Conservation (phyloP, 2,797 vertebrate species). For the Microctenopoma lineatum region DNA sequence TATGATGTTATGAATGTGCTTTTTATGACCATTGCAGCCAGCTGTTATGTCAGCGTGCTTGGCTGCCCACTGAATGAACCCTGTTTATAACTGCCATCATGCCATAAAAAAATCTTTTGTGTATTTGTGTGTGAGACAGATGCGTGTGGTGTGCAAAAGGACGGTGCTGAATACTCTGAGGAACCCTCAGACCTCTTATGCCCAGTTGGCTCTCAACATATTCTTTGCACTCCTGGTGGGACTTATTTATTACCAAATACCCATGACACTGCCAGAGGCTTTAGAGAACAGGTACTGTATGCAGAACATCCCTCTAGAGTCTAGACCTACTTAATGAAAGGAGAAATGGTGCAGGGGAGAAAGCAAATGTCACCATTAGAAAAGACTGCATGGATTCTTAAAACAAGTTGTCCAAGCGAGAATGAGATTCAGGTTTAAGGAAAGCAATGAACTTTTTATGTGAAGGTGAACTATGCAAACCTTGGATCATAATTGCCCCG, state of each 20-base stretch:
- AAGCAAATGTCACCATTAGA: neutral
- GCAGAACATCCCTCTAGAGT: neutral
- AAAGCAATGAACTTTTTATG: too few species aligned
- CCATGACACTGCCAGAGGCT: slow-evolving; percentile 79
- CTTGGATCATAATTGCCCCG: neutral
- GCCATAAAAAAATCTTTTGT: slow-evolving; percentile 31
- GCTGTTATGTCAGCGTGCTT: slow-evolving; percentile 13
- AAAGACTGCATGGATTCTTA: neutral
- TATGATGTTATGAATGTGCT: slow-evolving; percentile 16
- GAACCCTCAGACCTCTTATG: slow-evolving; percentile 87
- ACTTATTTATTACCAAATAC: slow-evolving; percentile 86
- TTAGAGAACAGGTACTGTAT: slow-evolving; percentile 81
- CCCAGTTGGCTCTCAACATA: slow-evolving; percentile 80
- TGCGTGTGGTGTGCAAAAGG: slow-evolving; percentile 80
- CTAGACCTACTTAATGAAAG: neutral
- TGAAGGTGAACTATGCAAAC: neutral
- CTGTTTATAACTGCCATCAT: slow-evolving; percentile 23
- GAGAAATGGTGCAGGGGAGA: neutral
- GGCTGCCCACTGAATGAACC: slow-evolving; percentile 38
- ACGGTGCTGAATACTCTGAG: slow-evolving; percentile 78
- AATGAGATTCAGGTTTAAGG: neutral
- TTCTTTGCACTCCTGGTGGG: slow-evolving; percentile 84
- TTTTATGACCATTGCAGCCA: slow-evolving; percentile 14
- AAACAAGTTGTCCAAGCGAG: neutral
- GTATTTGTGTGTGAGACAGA: slow-evolving; percentile 62